phyloP scores from a whole-genome alignment of 2,888 invertebrate genomes.

The Ametastegia equiseti region DNA sequence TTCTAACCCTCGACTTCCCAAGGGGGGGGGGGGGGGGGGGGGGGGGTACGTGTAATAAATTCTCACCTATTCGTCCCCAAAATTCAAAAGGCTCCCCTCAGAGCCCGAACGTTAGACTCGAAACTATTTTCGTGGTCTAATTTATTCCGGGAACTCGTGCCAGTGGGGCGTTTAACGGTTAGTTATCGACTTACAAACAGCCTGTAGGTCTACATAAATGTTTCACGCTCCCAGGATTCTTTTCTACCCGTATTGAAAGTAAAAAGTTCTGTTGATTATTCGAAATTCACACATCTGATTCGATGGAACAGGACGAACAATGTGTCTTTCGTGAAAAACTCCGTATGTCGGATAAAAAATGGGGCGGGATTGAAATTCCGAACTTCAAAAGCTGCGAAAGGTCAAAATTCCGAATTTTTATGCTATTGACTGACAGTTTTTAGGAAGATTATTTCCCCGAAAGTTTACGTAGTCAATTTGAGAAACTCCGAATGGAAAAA shows the following conservation, averaged over 20 bases:
- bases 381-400: no score
- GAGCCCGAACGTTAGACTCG: background rate
- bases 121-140: slow-evolving; percentile 22
- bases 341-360: no score
- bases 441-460: no score
- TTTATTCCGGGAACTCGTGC: background rate
- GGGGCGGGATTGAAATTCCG: no score
- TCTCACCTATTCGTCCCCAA: background rate
- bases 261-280: no score
- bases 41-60: background rate
- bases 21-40: background rate
- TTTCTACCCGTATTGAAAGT: background rate
- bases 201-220: background rate
- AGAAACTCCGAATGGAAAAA: no score
- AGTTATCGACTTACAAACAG: background rate
- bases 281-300: no score
- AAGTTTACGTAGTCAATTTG: no score
- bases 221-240: background rate
- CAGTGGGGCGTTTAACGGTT: slow-evolving; percentile 9
- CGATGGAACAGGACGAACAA: no score
- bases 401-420: no score
- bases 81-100: background rate
- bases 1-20: background rate
- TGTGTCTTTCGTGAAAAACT: no score
- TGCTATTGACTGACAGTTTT: no score